Evolutionary conservation across 2,113 vertebrate genomes (phyloP), one percentile per base, ranked within the genome.

Genomic region (Tetrao urogallus): DNA sequence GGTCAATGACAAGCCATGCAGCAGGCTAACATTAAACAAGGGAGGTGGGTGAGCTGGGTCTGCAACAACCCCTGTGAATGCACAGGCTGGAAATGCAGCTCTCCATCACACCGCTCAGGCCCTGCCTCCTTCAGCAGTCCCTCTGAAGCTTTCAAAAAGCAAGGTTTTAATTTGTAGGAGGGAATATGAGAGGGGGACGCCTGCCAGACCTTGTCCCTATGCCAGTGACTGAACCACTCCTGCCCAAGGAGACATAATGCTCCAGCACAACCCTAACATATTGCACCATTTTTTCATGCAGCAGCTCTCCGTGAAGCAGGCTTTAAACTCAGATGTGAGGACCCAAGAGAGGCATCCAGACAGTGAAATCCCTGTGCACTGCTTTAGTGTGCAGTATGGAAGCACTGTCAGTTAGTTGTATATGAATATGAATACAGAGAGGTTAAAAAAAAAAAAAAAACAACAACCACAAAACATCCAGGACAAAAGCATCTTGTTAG

Each of bases 1-100:
- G 6, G 0, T 6, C 0, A 0, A 32, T 11, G 25, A 84, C 52
- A 85, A 75, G 24, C 54, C 45, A 64, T 0, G 0, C 15, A 60
- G 34, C 38, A 89, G 85, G 34, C 0, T 1, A 56, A 28, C 0
- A 4, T 12, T 7, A 89, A 45, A 70, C 0, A 0, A 69, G 30
- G 13, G 30, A 66, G 32, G 36, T 10, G 17, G 1, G 2, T 0
- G 2, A 30, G 22, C 43, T 4, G 1, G 22, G 13, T 69, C 58
- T 76, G 36, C 40, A 89, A 38, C 2, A 6, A 42, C 13, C 36
- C 54, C 63, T 42, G 18, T 0, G 1, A 71, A 64, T 34, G 34
- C 38, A 52, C 2, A 0, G 6, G 36, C 36, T 84, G 81, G 45
- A 67, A 61, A 4, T 81, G 24, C 32, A 74, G 73, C 16, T 81